Percentiles rank a stretch among this genome's conserved stretches.
Conservation (phyloP, 1,140 invertebrate species). For the Megalopta genalis region DNA sequence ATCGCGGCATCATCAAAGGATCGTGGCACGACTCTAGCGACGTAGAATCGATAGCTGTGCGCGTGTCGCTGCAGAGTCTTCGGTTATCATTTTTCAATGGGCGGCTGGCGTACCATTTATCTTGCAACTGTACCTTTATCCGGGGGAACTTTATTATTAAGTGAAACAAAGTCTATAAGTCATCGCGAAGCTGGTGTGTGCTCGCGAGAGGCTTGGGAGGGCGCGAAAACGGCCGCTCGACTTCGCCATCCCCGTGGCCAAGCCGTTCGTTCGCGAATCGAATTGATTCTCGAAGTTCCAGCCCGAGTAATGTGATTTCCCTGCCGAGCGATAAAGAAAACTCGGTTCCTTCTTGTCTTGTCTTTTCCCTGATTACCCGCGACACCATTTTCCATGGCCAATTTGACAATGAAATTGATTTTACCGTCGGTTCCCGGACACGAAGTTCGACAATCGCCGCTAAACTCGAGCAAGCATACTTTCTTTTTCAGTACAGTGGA, state of each 20-base stretch:
- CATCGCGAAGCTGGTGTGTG: conserved; percentile 23
- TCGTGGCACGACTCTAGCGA: conserved; percentile 23
- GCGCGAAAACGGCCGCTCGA: conserved; percentile 28
- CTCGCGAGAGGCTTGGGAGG: background rate
- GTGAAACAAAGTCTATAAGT: conserved; percentile 65
- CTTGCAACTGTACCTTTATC: conserved; percentile 48
- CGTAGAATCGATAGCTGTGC: background rate
- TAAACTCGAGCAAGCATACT: too few species aligned
- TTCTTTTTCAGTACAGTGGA: too few species aligned
- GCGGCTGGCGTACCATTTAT: conserved; percentile 34
- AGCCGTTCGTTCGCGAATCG: conserved; percentile 40
- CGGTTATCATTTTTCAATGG: conserved; percentile 39
- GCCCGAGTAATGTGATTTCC: conserved; percentile 51
- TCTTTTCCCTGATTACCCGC: conserved; percentile 6
- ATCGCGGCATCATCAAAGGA: conserved; percentile 42
- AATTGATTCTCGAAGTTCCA: conserved; percentile 63
- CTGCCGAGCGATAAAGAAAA: conserved; percentile 38
- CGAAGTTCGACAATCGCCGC: background rate
- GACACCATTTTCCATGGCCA: background rate
- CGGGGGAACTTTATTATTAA: conserved; percentile 66
- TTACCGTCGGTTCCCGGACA: background rate
- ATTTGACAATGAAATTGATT: background rate
- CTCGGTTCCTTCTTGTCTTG: conserved; percentile 19
- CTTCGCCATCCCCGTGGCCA: conserved; percentile 45
- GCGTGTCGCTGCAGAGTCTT: conserved; percentile 39